Conservation (phyloP, 2,888 invertebrate species). For the Eupithecia subumbrata region DNA sequence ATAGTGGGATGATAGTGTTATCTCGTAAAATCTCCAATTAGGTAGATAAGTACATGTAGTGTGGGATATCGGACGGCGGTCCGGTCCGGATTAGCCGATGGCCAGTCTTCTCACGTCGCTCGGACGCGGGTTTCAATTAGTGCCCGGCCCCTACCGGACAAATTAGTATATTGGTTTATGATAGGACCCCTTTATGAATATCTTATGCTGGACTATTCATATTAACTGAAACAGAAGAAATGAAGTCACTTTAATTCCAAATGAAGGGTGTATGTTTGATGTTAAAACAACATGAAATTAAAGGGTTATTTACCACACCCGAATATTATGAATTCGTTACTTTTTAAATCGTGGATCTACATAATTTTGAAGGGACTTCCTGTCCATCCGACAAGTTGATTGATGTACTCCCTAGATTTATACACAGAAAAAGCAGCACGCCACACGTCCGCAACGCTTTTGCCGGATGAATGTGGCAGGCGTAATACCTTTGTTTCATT, state of each 20-base stretch:
- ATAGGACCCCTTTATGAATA: constrained; percentile 61
- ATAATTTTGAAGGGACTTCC: constrained; percentile 79
- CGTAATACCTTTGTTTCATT: constrained; percentile 80
- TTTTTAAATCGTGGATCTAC: constrained; percentile 81
- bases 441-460: constrained; percentile 76
- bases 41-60: constrained; percentile 49
- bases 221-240: constrained; percentile 28
- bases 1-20: constrained; percentile 77
- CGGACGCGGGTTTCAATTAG: constrained; percentile 75
- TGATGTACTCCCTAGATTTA: constrained; percentile 82
- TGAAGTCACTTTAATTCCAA: constrained; percentile 23
- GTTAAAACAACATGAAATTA: constrained; percentile 55
- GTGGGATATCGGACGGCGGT: constrained; percentile 48
- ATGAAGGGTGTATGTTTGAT: constrained; percentile 36
- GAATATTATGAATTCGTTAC: constrained; percentile 75
- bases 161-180: constrained; percentile 73
- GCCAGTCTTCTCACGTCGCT: constrained; percentile 80
- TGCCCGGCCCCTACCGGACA: constrained; percentile 57
- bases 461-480: constrained; percentile 71
- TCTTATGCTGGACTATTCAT: constrained; percentile 37
- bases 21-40: constrained; percentile 82
- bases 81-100: constrained; percentile 68
- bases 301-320: constrained; percentile 67
- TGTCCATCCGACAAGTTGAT: constrained; percentile 81
- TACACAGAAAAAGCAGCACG: constrained; percentile 77